A percentile compares a stretch with the other conserved stretches of the same genome.
Conservation (phyloP, 2,888 invertebrate genomes). For the Formica aserva region DNA sequence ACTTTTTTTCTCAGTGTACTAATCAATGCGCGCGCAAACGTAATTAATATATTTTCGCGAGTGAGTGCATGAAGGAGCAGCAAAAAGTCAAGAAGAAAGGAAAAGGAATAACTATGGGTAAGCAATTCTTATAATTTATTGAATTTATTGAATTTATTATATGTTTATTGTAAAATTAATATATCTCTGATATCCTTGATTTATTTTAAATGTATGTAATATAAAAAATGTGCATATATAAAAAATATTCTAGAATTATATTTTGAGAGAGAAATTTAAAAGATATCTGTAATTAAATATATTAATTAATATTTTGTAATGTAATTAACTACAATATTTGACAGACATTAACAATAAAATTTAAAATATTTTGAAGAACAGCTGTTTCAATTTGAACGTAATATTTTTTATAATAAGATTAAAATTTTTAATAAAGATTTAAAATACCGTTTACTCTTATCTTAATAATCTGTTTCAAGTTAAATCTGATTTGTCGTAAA, state of each 20-base stretch:
- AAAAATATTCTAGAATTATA: neutral
- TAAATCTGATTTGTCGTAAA: neutral
- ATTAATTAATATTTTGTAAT: neutral
- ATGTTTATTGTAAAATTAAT: neutral
- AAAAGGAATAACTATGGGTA: neutral
- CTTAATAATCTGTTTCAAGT: neutral
- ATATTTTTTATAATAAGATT: slow-evolving; percentile 13
- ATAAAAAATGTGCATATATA: neutral
- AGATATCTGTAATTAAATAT: neutral
- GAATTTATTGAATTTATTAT: neutral
- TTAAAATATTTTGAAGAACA: neutral
- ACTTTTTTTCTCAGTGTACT: no score
- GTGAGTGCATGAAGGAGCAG: neutral
- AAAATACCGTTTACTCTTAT: neutral
- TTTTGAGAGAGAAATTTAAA: neutral
- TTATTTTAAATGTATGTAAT: neutral
- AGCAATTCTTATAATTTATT: neutral
- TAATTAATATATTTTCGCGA: neutral
- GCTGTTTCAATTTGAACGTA: neutral
- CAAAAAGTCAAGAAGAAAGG: neutral
- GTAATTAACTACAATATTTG: neutral
- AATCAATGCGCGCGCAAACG: no score
- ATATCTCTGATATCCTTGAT: neutral
- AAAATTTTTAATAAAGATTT: slow-evolving; percentile 14
- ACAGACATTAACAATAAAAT: neutral